Conservation (phyloP, 1,140 invertebrate species). For the Cataglyphis hispanica region DNA sequence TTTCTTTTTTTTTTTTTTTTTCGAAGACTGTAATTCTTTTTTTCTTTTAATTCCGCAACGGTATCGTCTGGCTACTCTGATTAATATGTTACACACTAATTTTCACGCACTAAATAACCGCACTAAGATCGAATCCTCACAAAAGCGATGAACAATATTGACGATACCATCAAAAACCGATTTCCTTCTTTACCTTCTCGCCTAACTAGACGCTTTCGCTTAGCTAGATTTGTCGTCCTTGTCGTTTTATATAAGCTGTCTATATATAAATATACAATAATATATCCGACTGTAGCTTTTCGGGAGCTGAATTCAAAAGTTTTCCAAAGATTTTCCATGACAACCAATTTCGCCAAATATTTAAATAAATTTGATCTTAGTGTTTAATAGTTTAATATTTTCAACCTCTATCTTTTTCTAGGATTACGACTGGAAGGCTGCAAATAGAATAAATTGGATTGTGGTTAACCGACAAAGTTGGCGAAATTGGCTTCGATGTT, state of each 20-base stretch:
- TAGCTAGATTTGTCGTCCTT: slow-evolving; percentile 40
- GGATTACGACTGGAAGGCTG: not conserved
- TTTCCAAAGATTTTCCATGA: not conserved
- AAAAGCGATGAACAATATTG: slow-evolving; percentile 50
- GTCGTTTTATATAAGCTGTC: slow-evolving; percentile 43
- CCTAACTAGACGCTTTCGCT: too few relatives aligned
- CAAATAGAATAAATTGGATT: slow-evolving; percentile 14
- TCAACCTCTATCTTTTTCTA: not conserved
- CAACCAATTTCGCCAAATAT: not conserved
- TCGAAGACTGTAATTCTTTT: slow-evolving; percentile 4
- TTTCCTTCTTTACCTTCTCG: slow-evolving; percentile 1
- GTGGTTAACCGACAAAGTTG: not conserved
- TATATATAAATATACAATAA: slow-evolving; percentile 51
- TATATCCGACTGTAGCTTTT: slow-evolving; percentile 18
- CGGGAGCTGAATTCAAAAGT: slow-evolving; percentile 9
- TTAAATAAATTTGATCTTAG: slow-evolving; percentile 17
- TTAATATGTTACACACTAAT: slow-evolving; percentile 58
- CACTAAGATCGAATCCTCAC: slow-evolving; percentile 14
- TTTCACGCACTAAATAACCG: slow-evolving; percentile 46
- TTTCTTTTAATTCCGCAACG: slow-evolving; percentile 18
- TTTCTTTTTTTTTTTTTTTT: not conserved
- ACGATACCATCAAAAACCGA: slow-evolving; percentile 60
- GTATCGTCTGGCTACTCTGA: slow-evolving; percentile 51
- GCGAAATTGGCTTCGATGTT: not conserved
- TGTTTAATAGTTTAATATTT: not conserved